Evolutionary conservation across 2,888 invertebrate genomes (phyloP).

Genomic region (Slavum lentiscoides): DNA sequence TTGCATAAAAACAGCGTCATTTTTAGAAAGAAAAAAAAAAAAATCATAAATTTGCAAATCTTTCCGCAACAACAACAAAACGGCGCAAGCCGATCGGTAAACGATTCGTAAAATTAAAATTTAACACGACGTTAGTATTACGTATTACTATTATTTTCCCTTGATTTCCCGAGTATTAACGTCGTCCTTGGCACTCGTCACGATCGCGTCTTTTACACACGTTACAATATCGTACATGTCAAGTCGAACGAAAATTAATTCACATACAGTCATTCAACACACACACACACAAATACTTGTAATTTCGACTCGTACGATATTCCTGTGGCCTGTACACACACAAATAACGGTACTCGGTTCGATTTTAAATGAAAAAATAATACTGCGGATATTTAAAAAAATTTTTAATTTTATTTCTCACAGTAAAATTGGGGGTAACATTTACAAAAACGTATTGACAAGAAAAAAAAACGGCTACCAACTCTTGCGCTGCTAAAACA

Average conservation of each 20-base stretch:
- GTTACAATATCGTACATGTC: no score
- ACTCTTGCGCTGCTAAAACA: constrained; percentile 1
- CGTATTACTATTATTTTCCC: not conserved
- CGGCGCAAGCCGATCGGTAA: not conserved
- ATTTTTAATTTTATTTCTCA: constrained; percentile 12
- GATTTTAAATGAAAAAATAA: constrained; percentile 2
- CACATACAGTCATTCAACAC: no score
- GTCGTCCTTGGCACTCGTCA: not conserved
- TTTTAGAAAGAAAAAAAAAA: no score
- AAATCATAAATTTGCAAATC: constrained; percentile 31
- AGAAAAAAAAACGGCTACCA: not conserved
- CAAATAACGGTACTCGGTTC: not conserved
- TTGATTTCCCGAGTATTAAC: not conserved
- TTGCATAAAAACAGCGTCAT: constrained; percentile 57
- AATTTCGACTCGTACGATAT: not conserved
- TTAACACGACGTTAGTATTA: not conserved
- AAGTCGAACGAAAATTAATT: no score
- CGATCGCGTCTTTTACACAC: not conserved
- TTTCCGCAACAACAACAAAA: constrained; percentile 3
- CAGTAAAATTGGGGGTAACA: constrained; percentile 10
- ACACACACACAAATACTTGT: not conserved
- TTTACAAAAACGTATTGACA: constrained; percentile 29
- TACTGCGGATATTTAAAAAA: not conserved
- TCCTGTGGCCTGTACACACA: not conserved
- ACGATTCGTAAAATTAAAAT: not conserved